Evolutionary conservation across 2,113 vertebrate species (phyloP), one percentile per base, ranked within the genome.

Genomic region (Xenopus borealis): DNA sequence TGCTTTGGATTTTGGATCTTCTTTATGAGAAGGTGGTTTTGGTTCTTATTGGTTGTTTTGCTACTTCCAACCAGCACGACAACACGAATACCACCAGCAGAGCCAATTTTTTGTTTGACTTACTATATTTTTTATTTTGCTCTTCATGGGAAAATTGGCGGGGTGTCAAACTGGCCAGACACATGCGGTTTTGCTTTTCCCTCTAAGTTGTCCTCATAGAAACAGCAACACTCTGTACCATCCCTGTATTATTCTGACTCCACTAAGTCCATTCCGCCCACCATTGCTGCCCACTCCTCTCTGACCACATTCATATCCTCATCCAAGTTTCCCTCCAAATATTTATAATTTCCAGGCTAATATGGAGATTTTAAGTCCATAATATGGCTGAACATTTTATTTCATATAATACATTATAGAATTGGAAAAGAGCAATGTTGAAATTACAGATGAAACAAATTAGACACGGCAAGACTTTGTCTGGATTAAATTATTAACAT

Each of bases 121-220:
- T 55, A 18, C 53, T 55, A n/a, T 55, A 55, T 55, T 55, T n/a
- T 50, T 55, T 55, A 55, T 55, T 55, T 55, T 50, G 47, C 53
- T 55, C 4, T 55, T 16, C 53, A n/a, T 2, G 17, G 14, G 12
- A 55, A 55, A 3, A 55, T 55, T 55, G 53, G 53, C 13, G 17
- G 8, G 6, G 14, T 55, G 18, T 55, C 13, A 55, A 55, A 12
- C 53, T n/a, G 17, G 14, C 53, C 53, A 55, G 53, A 55, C 53
- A 16, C 17, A 9, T 55, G 53, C 7, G 53, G 53, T 55, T 55
- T 55, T 55, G 53, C 14, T 55, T 1, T n/a, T 16, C 16, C 0
- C 53, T 55, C 53, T 1, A 18, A 18, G 53, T 13, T 50, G 17
- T 9, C 53, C 17, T 55, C 18, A 18, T 9, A 55, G 12, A 50